Percentiles rank a stretch among this genome's conserved stretches.
Conservation (phyloP, 2,888 invertebrate genomes). For the Griposia aprilina region DNA sequence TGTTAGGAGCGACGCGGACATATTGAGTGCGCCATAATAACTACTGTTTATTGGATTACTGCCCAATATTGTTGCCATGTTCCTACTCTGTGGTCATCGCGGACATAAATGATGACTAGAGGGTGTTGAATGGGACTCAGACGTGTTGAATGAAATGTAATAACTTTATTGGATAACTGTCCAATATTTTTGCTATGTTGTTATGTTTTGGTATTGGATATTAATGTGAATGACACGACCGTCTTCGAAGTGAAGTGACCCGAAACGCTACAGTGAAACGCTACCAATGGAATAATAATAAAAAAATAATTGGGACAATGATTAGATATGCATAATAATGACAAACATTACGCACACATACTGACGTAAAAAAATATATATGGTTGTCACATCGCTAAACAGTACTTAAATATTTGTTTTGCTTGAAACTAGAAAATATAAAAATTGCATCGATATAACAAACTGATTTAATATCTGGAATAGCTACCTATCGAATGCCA, state of each 20-base stretch:
- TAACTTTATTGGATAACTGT: slow-evolving; percentile 10
- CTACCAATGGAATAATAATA: neutral
- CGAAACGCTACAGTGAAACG: neutral
- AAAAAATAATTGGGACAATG: neutral
- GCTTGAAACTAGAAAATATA: no score
- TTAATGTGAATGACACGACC: slow-evolving; percentile 23
- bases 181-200: slow-evolving; percentile 17
- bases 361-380: no score
- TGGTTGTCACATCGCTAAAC: no score
- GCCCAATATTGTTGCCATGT: slow-evolving; percentile 47
- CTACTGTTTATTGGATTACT: slow-evolving; percentile 56
- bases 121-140: neutral
- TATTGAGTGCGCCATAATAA: slow-evolving; percentile 59
- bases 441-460: no score
- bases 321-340: no score
- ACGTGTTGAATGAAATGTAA: slow-evolving; percentile 13
- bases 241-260: neutral
- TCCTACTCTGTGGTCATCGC: slow-evolving; percentile 14
- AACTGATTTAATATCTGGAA: no score
- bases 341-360: no score
- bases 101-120: slow-evolving; percentile 18
- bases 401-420: no score
- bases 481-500: no score
- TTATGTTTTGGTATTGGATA: slow-evolving; percentile 7
- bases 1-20: slow-evolving; percentile 64